A percentile compares a stretch with the other conserved stretches of the same genome.
Evolutionary conservation across 2,113 vertebrate species (phyloP).

Genomic region (Balaeniceps rex): DNA sequence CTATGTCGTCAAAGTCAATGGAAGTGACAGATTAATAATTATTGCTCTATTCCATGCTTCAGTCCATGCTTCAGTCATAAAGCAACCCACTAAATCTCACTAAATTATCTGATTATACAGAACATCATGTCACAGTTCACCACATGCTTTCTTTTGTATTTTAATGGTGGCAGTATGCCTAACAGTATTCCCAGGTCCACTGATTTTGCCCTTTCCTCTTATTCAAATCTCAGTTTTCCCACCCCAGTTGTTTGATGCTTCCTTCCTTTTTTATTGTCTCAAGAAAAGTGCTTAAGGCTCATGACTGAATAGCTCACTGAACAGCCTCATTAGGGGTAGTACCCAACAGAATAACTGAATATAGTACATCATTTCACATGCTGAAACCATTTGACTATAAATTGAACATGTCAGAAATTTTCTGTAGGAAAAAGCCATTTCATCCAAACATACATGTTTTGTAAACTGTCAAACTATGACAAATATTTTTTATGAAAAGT

Average conservation of each 20-base stretch:
- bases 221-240: not conserved
- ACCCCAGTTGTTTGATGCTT: not conserved
- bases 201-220: not conserved
- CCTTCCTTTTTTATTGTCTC: not conserved
- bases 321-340: not conserved
- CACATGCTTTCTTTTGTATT: not conserved
- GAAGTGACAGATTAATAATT: slow-evolving; percentile 42
- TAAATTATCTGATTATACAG: not conserved
- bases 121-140: not conserved
- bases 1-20: not conserved
- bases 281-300: not conserved
- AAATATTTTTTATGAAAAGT: not conserved
- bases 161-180: not conserved
- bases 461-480: not conserved
- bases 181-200: not conserved
- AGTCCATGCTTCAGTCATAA: not conserved
- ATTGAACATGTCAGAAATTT: not conserved
- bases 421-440: not conserved
- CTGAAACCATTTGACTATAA: not conserved
- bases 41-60: not conserved
- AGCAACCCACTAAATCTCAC: slow-evolving; percentile 8
- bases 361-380: not conserved
- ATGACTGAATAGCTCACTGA: not conserved
- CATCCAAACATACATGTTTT: not conserved
- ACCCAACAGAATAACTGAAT: not conserved